These are phyloP conservation scores for Erpornis zantholeuca DNA, from an alignment of 2,113 vertebrate species.

Conservation along the genomic window DNA sequence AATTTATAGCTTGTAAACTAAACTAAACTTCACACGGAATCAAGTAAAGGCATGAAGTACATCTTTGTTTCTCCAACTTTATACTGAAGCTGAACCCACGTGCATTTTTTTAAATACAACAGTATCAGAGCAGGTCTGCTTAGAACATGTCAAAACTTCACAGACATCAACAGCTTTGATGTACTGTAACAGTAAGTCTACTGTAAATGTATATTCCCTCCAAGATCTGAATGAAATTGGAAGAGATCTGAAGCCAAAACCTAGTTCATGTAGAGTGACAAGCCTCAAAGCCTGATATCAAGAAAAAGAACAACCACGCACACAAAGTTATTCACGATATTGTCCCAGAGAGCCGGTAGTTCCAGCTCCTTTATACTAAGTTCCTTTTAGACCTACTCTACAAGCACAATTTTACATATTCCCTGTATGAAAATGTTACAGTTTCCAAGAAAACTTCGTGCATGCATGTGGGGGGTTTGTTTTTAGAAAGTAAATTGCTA, in stretches of 20 bases:
- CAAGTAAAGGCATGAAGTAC: background rate
- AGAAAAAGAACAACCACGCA: background rate
- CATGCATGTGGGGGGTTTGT: rapidly evolving
- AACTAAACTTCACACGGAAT: background rate
- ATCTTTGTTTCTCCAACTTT: background rate
- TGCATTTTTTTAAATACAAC: background rate
- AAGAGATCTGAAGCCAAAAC: background rate
- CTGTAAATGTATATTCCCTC: background rate
- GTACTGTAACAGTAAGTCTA: background rate
- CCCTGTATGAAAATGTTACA: background rate
- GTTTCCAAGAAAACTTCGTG: background rate
- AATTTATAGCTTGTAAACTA: background rate
- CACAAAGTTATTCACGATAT: background rate
- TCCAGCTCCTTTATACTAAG: background rate
- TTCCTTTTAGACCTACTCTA: background rate
- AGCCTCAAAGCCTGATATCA: background rate
- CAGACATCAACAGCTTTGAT: background rate
- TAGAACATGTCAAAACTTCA: background rate
- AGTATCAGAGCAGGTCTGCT: background rate
- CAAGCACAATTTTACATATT: background rate
- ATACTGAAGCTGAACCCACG: background rate
- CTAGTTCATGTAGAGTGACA: background rate
- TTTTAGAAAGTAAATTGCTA: background rate
- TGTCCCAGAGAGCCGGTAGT: background rate
- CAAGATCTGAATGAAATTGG: background rate